Percentiles rank a stretch among this genome's conserved stretches.
Conservation (phyloP, 2,113 vertebrate genomes). For the Lycaon pictus region DNA sequence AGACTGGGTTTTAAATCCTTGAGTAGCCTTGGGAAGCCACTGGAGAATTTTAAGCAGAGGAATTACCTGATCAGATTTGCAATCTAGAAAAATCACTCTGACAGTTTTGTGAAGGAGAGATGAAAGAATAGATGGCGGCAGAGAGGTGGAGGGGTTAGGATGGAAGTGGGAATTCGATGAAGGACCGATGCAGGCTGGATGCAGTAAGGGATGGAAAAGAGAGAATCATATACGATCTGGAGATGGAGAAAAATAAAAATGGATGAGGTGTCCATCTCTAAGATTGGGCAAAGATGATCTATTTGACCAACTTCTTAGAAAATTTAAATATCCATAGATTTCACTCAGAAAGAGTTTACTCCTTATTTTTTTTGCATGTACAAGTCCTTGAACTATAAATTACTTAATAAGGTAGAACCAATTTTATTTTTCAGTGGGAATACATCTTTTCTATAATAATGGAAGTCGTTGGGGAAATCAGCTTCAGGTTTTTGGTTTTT, state of each 20-base stretch:
- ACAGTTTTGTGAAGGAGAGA: not conserved
- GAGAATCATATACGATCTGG: not conserved
- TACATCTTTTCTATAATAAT: not conserved
- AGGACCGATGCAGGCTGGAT: not conserved
- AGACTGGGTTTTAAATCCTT: not conserved
- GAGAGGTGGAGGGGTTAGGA: not conserved
- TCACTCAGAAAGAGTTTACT: not conserved
- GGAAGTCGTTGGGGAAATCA: not conserved
- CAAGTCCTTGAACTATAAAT: not conserved
- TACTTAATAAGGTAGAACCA: conserved; percentile 25
- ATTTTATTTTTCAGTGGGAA: not conserved
- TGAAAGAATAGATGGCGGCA: not conserved
- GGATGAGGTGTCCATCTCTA: not conserved
- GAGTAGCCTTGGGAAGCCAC: not conserved
- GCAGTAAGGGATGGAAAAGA: not conserved
- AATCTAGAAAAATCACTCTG: conserved; percentile 4
- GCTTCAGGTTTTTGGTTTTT: not conserved
- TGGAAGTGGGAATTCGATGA: not conserved
- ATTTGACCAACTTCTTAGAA: not conserved
- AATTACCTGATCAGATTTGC: not conserved
- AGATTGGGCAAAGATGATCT: not conserved
- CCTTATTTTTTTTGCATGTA: not conserved
- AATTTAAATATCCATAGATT: not conserved
- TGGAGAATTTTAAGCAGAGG: not conserved
- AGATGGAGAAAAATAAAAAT: not conserved